phyloP scores from a whole-genome alignment of 2,113 vertebrate genomes.

The Fulmarus glacialis region DNA sequence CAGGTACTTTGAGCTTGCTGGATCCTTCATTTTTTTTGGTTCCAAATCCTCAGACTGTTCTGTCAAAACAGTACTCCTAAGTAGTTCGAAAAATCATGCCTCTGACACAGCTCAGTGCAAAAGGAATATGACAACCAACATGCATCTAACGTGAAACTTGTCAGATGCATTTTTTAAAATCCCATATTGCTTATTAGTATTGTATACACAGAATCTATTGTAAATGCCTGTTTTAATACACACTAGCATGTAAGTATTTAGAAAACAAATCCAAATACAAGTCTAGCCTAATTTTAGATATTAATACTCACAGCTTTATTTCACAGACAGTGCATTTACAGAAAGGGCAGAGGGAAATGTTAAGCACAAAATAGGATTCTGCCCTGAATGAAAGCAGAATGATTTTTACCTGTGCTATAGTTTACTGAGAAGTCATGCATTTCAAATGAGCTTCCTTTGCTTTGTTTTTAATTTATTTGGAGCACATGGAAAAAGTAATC shows the following conservation, averaged over 20 bases:
- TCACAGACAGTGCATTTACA: neutral
- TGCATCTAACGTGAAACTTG: accelerated
- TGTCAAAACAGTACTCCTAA: neutral
- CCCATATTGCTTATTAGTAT: neutral
- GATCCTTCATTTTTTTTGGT: neutral
- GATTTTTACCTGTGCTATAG: neutral
- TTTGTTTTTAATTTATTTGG: neutral
- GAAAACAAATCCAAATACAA: neutral
- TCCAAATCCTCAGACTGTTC: neutral
- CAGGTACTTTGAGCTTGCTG: neutral
- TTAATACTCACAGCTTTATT: neutral
- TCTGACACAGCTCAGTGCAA: neutral
- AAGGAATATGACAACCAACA: neutral
- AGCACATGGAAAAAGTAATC: neutral
- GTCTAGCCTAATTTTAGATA: neutral
- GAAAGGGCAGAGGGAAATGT: neutral
- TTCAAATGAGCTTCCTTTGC: neutral
- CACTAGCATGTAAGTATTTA: neutral
- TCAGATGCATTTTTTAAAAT: neutral
- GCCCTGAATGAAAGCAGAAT: neutral
- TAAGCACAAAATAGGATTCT: neutral
- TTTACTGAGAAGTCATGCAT: neutral
- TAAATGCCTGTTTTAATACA: neutral
- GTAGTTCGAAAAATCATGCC: neutral
- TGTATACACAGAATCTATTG: neutral